Percentiles rank a stretch among this genome's conserved stretches.
These are phyloP conservation scores for Temnothorax longispinosus DNA, from an alignment of 1,140 invertebrate species.

Conservation along the genomic window DNA sequence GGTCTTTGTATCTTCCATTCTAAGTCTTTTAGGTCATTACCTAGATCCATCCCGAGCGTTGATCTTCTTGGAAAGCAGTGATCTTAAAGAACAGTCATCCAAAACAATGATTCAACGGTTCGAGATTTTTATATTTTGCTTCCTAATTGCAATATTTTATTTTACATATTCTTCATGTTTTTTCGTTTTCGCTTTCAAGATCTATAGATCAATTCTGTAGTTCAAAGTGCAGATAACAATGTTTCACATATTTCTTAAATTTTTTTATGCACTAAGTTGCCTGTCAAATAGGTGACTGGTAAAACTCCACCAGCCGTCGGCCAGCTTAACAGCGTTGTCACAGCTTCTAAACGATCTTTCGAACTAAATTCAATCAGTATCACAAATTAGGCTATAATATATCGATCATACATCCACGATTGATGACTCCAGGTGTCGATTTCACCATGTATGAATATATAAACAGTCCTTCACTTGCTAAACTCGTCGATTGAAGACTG, in stretches of 20 bases:
- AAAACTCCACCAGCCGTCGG: constrained; percentile 23
- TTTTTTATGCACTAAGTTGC: not conserved
- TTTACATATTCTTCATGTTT: not conserved
- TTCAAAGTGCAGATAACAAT: not conserved
- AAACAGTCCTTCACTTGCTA: not conserved
- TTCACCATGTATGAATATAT: not conserved
- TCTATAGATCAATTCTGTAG: not conserved
- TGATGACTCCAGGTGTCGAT: not conserved
- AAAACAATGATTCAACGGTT: not conserved
- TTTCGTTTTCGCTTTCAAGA: not conserved
- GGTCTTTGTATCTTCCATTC: constrained; percentile 7
- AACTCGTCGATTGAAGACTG: not conserved
- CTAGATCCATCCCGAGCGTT: not conserved
- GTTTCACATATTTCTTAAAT: constrained; percentile 18
- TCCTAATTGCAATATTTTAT: not conserved
- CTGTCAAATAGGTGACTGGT: not conserved
- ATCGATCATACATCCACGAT: not conserved
- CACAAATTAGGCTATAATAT: not conserved
- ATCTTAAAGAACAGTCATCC: not conserved
- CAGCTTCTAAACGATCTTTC: not conserved
- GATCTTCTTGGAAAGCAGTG: not conserved
- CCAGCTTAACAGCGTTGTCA: not conserved
- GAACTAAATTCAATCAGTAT: constrained; percentile 10
- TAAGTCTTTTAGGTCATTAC: not conserved
- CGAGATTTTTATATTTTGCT: not conserved